Conservation (phyloP, 2,797 vertebrate species). For the Aeoliscus strigatus region DNA sequence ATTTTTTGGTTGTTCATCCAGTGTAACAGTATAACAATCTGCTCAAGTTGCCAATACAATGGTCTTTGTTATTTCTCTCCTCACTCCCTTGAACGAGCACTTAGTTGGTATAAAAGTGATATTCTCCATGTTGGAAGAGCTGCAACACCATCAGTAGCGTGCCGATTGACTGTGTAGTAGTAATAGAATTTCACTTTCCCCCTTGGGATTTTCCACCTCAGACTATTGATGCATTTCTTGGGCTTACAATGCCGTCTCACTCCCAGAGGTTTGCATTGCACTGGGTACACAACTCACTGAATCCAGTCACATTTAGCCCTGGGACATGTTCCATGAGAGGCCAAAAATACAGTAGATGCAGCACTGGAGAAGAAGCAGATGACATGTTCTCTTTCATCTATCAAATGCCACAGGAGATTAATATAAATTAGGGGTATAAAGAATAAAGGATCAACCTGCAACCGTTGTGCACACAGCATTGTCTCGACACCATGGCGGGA, state of each 20-base stretch:
- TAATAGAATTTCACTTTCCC: constrained; percentile 44
- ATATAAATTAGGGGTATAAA: constrained; percentile 46
- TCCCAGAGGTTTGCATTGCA: constrained; percentile 51
- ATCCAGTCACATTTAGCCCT: constrained; percentile 52
- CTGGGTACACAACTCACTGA: constrained; percentile 52
- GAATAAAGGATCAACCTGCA: constrained; percentile 21
- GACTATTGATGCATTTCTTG: constrained; percentile 50
- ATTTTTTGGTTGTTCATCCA: too few species aligned
- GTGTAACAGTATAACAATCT: background rate
- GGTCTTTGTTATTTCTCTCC: background rate
- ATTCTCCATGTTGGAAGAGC: constrained; percentile 14
- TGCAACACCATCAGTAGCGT: constrained; percentile 19
- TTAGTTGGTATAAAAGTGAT: constrained; percentile 16
- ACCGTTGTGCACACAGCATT: constrained; percentile 3
- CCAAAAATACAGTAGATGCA: constrained; percentile 44
- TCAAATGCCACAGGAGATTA: constrained; percentile 33
- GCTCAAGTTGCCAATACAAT: background rate
- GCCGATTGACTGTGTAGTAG: constrained; percentile 38
- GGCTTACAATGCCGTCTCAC: constrained; percentile 26
- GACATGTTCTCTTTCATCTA: constrained; percentile 52
- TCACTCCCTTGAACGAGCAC: background rate
- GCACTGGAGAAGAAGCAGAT: constrained; percentile 28
- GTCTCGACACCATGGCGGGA: constrained; percentile 3
- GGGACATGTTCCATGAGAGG: constrained; percentile 35
- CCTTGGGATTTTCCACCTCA: constrained; percentile 50